Base-by-base conservation (phyloP, 2,888 invertebrate species). In the Pachycephus smyrnensis region DNA sequence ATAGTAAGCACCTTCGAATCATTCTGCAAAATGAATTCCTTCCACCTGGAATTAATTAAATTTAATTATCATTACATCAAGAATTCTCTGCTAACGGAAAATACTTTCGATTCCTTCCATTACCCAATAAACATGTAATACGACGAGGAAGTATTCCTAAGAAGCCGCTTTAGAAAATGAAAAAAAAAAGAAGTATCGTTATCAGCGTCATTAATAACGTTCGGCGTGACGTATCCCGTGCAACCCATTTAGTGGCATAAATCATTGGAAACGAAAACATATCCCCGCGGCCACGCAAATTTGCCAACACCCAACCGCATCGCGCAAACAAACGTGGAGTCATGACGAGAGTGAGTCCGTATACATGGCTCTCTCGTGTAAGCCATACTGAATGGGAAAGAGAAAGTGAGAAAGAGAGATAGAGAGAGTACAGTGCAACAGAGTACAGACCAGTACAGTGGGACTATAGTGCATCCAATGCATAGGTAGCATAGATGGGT, bases 251-350 rank as follows among this genome's bases (percentile, higher is more conserved):
- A 86, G 88, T 85, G 88, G 90, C 89, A 91, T 91, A 90, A 91
- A 91, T 91, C 91, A 91, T 91, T 91, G 91, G 86, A 90, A 91
- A 90, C 90, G 91, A 91, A 91, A 91, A 91, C 91, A 91, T 90
- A 90, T 90, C 89, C 90, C 90, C 86, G 88, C 87, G 90, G 89
- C 88, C 89, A 90, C 89, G 90, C 90, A 91, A 91, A 91, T 91
- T 91, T 90, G 90, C 91, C 90, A 91, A 91, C 89, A 88, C 87
- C 87, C 89, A 85, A 91, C 91, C 91, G 88, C 91, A 90, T 82
- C 82, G 81, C 87, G 91, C 90, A 90, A 91, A 91, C 91, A 90
- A 90, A 90, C 90, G 89, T 87, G 88, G 88, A 90, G 90, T 91
- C 89, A 90, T 90, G 91, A 90, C 55, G 55, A 55, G 55, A 55